Percentiles rank a stretch among this genome's conserved stretches.
Conservation (phyloP, 2,113 vertebrate species). For the Motacilla alba region DNA sequence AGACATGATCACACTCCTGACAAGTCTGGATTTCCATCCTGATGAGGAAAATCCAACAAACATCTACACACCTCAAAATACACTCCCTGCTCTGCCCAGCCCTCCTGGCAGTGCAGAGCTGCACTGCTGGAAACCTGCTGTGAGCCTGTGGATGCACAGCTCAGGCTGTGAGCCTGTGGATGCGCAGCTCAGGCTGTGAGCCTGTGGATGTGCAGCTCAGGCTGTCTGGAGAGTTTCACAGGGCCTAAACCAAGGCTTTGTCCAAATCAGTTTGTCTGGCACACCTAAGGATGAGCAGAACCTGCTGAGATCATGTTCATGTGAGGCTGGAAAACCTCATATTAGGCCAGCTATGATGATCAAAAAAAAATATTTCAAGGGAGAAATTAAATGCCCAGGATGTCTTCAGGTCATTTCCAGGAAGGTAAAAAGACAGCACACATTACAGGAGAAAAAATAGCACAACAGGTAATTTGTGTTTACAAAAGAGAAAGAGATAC, state of each 20-base stretch:
- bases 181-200: not conserved
- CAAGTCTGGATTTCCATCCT: not conserved
- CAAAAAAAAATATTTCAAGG: not conserved
- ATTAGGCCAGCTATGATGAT: not conserved
- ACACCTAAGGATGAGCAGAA: not conserved
- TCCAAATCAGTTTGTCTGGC: not conserved
- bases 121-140: not conserved
- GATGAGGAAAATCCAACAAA: not conserved
- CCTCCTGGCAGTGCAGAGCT: not conserved
- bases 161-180: not conserved
- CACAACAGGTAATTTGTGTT: conserved; percentile 16
- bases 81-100: not conserved
- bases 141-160: not conserved
- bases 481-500: not conserved
- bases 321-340: not conserved
- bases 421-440: conserved; percentile 4
- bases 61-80: not conserved
- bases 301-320: not conserved
- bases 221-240: not conserved
- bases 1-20: not conserved
- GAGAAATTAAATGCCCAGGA: not conserved
- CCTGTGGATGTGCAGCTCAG: not conserved
- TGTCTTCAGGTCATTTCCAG: not conserved
- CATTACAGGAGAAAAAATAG: conserved; percentile 4
- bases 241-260: not conserved